Evolutionary conservation across 1,140 invertebrate genomes (phyloP).

Genomic region (Acromyrmex heyeri): DNA sequence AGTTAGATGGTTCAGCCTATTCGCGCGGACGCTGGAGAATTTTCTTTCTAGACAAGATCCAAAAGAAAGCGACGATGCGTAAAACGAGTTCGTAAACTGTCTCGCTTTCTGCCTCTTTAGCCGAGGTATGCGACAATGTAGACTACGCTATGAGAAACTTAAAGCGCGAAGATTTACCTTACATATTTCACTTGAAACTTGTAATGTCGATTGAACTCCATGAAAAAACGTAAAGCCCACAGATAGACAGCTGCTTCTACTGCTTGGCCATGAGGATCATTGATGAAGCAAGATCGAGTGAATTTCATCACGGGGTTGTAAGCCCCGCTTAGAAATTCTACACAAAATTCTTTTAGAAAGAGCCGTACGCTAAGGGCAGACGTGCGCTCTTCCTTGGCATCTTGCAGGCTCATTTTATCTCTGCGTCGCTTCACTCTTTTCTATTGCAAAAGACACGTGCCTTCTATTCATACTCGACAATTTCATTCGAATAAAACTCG

Average conservation of each 20-base stretch:
- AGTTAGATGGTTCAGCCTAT: constrained; percentile 14
- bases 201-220: constrained; percentile 97
- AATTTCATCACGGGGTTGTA: constrained; percentile 97
- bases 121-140: constrained; percentile 23
- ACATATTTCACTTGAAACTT: constrained; percentile 95
- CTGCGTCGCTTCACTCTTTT: constrained; percentile 89
- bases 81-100: constrained; percentile 78
- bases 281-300: constrained; percentile 88
- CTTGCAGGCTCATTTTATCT: constrained; percentile 89
- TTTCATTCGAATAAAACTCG: not conserved
- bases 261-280: constrained; percentile 81
- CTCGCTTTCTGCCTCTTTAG: constrained; percentile 46
- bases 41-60: constrained; percentile 50
- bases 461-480: constrained; percentile 18
- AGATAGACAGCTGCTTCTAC: constrained; percentile 97
- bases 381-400: constrained; percentile 88
- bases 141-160: constrained; percentile 43
- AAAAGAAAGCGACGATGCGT: constrained; percentile 77
- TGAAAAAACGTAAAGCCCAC: constrained; percentile 98
- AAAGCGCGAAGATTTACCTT: constrained; percentile 88
- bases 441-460: constrained; percentile 84
- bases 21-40: constrained; percentile 30
- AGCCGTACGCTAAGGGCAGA: constrained; percentile 94
- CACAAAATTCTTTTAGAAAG: constrained; percentile 97
- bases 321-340: constrained; percentile 95